Evolutionary conservation across 2,113 vertebrate species (phyloP).

Genomic region (Melanostigma gelatinosum): DNA sequence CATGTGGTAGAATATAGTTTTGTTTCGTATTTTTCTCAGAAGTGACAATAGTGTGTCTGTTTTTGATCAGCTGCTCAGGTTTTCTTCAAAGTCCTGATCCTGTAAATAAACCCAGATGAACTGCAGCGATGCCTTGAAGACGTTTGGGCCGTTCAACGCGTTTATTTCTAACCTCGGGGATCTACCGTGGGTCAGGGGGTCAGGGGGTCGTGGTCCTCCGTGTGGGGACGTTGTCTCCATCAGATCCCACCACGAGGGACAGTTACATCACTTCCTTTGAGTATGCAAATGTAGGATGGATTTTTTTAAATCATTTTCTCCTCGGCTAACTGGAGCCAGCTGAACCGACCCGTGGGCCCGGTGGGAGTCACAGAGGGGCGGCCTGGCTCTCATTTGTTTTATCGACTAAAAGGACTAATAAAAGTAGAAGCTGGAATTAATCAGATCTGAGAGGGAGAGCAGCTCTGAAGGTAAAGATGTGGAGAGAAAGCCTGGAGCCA

Average conservation of each 20-base stretch:
- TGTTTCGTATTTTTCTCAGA: neutral
- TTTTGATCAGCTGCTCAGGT: constrained; percentile 4
- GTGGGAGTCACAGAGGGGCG: constrained; percentile 39
- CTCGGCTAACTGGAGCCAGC: constrained; percentile 51
- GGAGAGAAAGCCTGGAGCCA: constrained; percentile 10
- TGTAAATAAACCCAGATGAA: constrained; percentile 31
- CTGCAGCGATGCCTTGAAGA: neutral
- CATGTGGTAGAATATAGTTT: neutral
- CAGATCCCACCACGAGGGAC: constrained; percentile 35
- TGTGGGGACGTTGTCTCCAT: constrained; percentile 2
- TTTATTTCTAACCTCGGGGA: constrained; percentile 3
- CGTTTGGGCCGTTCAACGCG: neutral
- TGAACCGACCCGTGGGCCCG: constrained; percentile 37
- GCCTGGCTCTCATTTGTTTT: constrained; percentile 52
- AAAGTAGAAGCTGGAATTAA: constrained; percentile 48
- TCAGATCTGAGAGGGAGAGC: constrained; percentile 36
- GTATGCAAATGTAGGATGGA: constrained; percentile 22
- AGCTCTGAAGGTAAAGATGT: constrained; percentile 35
- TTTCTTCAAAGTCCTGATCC: neutral
- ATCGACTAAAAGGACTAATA: constrained; percentile 58
- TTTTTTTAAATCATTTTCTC: constrained; percentile 41
- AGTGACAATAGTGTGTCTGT: neutral
- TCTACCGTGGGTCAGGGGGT: neutral
- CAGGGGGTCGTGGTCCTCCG: neutral
- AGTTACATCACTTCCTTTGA: constrained; percentile 15